Percentiles rank a stretch among this genome's conserved stretches.
phyloP scores from a whole-genome alignment of 2,888 invertebrate species.

The Heteromurus nitidus region DNA sequence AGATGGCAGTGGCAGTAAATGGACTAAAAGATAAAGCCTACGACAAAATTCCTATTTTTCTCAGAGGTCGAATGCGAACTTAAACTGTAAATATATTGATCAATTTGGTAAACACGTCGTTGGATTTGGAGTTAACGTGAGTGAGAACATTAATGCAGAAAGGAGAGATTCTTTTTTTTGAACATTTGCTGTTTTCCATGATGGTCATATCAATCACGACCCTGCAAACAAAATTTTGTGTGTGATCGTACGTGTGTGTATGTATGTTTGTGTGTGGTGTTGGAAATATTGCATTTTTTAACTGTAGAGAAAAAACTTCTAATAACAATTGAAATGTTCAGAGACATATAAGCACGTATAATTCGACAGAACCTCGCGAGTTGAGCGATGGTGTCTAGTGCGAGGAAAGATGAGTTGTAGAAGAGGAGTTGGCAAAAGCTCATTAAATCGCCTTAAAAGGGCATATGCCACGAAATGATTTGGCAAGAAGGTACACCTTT shows the following conservation, averaged over 20 bases:
- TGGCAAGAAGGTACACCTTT: background rate
- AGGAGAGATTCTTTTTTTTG: background rate
- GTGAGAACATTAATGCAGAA: too few species aligned
- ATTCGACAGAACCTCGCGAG: too few species aligned
- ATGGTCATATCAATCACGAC: conserved; percentile 12
- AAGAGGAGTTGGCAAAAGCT: conserved; percentile 22
- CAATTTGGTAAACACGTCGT: background rate
- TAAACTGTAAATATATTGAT: conserved; percentile 1
- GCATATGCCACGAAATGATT: background rate
- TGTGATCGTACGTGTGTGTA: too few species aligned
- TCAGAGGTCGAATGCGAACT: background rate
- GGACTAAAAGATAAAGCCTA: conserved; percentile 7
- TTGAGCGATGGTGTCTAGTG: too few species aligned
- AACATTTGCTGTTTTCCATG: conserved; percentile 7
- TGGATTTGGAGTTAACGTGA: too few species aligned
- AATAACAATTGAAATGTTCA: too few species aligned
- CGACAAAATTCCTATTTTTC: conserved; percentile 3
- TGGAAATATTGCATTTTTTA: too few species aligned
- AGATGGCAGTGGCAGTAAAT: too few species aligned
- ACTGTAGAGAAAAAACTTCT: too few species aligned
- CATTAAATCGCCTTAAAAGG: conserved; percentile 31
- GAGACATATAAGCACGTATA: too few species aligned
- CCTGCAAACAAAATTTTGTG: too few species aligned
- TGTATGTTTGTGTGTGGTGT: too few species aligned
- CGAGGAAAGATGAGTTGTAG: background rate